phyloP scores from a whole-genome alignment of 2,888 invertebrate genomes.

The Elegia similella region DNA sequence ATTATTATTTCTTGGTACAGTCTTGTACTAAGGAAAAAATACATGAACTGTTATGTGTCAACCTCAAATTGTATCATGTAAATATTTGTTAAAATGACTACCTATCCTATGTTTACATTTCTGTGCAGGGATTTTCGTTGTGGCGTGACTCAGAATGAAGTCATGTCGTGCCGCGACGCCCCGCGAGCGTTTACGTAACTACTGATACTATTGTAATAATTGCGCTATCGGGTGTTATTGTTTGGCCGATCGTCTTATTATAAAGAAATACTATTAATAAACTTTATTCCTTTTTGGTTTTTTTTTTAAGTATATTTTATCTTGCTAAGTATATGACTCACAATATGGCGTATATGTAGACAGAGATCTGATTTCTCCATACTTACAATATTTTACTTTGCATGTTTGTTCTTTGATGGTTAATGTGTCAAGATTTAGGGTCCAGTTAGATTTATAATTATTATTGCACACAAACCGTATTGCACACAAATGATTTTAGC shows the following conservation, averaged over 20 bases:
- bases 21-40: no score
- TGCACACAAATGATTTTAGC: no score
- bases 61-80: constrained; percentile 20
- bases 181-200: constrained; percentile 41
- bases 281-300: no score
- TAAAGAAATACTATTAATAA: not conserved
- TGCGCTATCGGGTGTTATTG: constrained; percentile 40
- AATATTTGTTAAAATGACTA: constrained; percentile 34
- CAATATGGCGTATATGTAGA: no score
- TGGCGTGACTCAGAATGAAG: constrained; percentile 53
- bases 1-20: no score
- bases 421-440: no score
- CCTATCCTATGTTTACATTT: constrained; percentile 44
- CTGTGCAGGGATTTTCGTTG: constrained; percentile 42
- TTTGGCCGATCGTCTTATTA: constrained; percentile 30
- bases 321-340: not conserved
- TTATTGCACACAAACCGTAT: no score
- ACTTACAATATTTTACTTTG: no score
- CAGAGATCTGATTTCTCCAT: no score
- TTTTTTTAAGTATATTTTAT: no score
- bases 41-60: not conserved
- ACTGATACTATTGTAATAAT: constrained; percentile 39
- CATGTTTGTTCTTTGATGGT: no score
- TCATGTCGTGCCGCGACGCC: constrained; percentile 39
- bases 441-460: no score